These are phyloP conservation scores for Boloria euphrosyne DNA, from an alignment of 2,888 invertebrate genomes.

Conservation along the genomic window DNA sequence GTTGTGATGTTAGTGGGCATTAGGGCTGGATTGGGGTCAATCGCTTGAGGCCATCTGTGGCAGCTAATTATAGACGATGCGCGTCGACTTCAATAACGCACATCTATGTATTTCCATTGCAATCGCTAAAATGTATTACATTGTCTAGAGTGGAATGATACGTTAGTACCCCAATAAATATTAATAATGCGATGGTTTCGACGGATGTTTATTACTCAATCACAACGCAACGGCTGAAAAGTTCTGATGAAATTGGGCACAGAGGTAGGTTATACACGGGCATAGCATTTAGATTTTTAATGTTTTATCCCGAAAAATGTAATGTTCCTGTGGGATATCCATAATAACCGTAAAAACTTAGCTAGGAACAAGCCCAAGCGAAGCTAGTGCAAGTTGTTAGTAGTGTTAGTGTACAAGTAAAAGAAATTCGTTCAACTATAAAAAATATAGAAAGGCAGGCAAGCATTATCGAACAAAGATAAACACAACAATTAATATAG, in stretches of 20 bases:
- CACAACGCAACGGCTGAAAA: no score
- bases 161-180: not conserved
- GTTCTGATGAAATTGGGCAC: no score
- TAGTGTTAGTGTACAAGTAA: not conserved
- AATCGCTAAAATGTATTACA: constrained; percentile 47
- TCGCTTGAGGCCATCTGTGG: constrained; percentile 79
- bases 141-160: constrained; percentile 10
- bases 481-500: no score
- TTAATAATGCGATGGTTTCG: no score
- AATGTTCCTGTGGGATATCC: no score
- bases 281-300: no score
- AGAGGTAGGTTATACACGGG: no score
- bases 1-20: constrained; percentile 64
- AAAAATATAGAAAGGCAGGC: constrained; percentile 4
- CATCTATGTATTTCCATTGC: constrained; percentile 65
- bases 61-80: constrained; percentile 75
- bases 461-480: constrained; percentile 1
- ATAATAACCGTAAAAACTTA: no score
- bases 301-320: no score
- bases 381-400: no score
- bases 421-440: constrained; percentile 4
- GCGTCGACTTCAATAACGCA: constrained; percentile 66
- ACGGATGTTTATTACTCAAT: no score
- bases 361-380: no score
- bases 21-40: constrained; percentile 79